Conservation (phyloP, 2,113 vertebrate species). For the Stictonetta naevosa region DNA sequence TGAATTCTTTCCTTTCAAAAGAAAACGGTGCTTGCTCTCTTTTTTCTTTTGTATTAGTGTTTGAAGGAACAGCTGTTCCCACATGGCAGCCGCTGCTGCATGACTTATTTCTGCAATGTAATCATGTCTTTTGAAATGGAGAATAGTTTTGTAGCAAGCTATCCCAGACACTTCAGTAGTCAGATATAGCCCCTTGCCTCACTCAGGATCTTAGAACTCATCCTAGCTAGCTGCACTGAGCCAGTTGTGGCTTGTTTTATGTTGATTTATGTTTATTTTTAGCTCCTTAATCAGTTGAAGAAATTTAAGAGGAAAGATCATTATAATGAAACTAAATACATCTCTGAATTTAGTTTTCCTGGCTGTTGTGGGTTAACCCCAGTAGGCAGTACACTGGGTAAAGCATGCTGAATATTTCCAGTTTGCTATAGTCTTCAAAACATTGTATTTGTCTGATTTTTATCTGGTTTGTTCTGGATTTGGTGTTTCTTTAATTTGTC, state of each 20-base stretch:
- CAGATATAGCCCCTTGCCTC: neutral
- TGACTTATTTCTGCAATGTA: neutral
- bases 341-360: neutral
- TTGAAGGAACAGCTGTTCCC: slow-evolving; percentile 1
- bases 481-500: neutral
- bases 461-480: neutral
- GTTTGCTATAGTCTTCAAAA: neutral
- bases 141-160: neutral
- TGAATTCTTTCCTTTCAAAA: neutral
- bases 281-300: neutral
- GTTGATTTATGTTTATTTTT: neutral
- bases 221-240: neutral
- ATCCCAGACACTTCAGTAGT: neutral
- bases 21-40: neutral
- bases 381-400: neutral
- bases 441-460: neutral
- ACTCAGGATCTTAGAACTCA: neutral
- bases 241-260: neutral
- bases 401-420: neutral
- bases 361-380: neutral
- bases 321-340: neutral
- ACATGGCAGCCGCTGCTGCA: neutral
- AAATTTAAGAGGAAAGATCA: neutral
- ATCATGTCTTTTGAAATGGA: slow-evolving; percentile 19
- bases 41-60: neutral